phyloP scores from a whole-genome alignment of 2,113 vertebrate genomes.

The Arizona elegans region DNA sequence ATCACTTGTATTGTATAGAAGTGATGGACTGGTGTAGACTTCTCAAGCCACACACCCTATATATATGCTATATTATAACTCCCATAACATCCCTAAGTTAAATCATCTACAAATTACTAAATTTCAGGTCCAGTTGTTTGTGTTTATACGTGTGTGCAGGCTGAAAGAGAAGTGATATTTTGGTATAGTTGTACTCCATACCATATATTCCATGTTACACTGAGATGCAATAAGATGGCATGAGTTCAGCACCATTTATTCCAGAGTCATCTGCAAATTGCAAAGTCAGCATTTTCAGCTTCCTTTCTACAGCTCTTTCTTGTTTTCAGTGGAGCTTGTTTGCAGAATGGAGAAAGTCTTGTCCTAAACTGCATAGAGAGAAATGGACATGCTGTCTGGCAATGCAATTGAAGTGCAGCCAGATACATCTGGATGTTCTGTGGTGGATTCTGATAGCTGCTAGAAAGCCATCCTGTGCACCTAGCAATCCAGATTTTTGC shows the following conservation, averaged over 20 bases:
- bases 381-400: background rate
- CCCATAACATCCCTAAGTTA: background rate
- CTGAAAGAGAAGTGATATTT: background rate
- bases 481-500: background rate
- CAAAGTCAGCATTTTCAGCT: background rate
- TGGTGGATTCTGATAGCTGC: background rate
- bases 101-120: background rate
- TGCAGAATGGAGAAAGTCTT: background rate
- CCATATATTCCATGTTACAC: background rate
- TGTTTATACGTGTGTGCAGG: background rate
- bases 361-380: background rate
- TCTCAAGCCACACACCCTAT: background rate
- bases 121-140: background rate
- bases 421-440: background rate
- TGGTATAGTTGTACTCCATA: background rate
- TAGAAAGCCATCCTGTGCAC: background rate
- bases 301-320: background rate
- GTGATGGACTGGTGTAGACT: background rate
- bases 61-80: background rate
- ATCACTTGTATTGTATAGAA: background rate
- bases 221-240: background rate
- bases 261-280: background rate
- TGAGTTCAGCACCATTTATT: background rate
- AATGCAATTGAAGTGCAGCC: background rate
- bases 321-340: background rate